phyloP scores from a whole-genome alignment of 2,888 invertebrate genomes.

The Erpobdella octoculata region DNA sequence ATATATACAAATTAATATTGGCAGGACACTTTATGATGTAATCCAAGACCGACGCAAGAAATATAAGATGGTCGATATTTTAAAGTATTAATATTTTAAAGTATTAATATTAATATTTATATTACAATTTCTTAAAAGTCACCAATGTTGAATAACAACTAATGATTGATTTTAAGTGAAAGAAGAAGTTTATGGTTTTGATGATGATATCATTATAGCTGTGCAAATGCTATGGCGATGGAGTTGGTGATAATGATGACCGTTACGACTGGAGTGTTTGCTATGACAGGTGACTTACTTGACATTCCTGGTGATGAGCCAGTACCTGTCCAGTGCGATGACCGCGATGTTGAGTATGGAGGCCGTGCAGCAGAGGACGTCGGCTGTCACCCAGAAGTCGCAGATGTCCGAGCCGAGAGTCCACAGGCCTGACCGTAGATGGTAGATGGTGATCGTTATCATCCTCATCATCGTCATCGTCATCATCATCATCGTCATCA shows the following conservation, averaged over 20 bases:
- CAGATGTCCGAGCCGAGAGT: constrained; percentile 35
- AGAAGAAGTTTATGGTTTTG: too few species aligned
- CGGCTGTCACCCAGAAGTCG: constrained; percentile 40
- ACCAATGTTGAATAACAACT: too few species aligned
- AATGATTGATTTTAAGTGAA: too few species aligned
- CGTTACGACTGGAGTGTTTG: background rate
- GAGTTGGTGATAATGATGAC: background rate
- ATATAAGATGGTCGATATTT: too few species aligned
- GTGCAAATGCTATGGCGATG: too few species aligned
- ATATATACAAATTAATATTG: too few species aligned
- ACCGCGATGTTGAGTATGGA: constrained; percentile 40
- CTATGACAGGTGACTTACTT: constrained; percentile 20
- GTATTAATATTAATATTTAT: too few species aligned
- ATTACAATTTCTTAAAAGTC: too few species aligned
- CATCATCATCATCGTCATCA: constrained; percentile 1
- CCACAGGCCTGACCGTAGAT: constrained; percentile 33
- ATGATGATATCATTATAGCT: too few species aligned
- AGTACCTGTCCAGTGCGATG: constrained; percentile 48
- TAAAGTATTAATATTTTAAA: too few species aligned
- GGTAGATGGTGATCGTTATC: background rate
- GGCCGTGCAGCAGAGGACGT: constrained; percentile 44
- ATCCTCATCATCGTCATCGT: constrained; percentile 13
- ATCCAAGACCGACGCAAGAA: too few species aligned
- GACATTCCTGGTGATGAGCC: constrained; percentile 50
- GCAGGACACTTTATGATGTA: too few species aligned